Percentiles rank a stretch among this genome's conserved stretches.
These are phyloP conservation scores for Ailuropoda melanoleuca DNA, from an alignment of 2,113 vertebrate genomes.

Conservation along the genomic window DNA sequence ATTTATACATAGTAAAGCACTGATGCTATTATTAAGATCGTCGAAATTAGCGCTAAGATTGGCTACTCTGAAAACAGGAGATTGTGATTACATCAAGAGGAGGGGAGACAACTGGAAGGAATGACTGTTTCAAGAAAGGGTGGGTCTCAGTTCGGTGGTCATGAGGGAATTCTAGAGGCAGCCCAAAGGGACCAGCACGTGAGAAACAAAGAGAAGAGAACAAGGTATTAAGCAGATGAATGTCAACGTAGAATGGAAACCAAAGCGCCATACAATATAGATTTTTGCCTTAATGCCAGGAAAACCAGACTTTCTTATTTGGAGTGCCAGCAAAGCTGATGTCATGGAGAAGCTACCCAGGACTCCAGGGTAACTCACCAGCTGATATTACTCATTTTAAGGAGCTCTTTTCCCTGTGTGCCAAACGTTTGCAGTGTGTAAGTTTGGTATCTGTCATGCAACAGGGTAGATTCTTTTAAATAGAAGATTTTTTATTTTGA, in stretches of 20 bases:
- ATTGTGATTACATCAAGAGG: neutral
- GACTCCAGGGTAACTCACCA: neutral
- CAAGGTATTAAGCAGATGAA: neutral
- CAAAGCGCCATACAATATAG: neutral
- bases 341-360: neutral
- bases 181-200: neutral
- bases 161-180: neutral
- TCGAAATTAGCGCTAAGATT: neutral
- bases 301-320: neutral
- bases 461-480: neutral
- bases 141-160: neutral
- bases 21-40: neutral
- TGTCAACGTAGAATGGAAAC: neutral
- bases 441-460: neutral
- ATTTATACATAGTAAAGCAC: neutral
- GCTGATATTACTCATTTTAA: neutral
- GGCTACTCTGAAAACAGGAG: neutral
- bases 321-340: neutral
- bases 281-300: neutral
- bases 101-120: neutral
- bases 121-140: neutral
- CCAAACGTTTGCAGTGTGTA: neutral
- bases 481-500: neutral
- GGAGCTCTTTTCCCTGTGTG: neutral
- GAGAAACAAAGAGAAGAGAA: neutral